A percentile compares a stretch with the other conserved stretches of the same genome.
These are phyloP conservation scores for Cygnus atratus DNA, from an alignment of 2,113 vertebrate species.

Conservation along the genomic window DNA sequence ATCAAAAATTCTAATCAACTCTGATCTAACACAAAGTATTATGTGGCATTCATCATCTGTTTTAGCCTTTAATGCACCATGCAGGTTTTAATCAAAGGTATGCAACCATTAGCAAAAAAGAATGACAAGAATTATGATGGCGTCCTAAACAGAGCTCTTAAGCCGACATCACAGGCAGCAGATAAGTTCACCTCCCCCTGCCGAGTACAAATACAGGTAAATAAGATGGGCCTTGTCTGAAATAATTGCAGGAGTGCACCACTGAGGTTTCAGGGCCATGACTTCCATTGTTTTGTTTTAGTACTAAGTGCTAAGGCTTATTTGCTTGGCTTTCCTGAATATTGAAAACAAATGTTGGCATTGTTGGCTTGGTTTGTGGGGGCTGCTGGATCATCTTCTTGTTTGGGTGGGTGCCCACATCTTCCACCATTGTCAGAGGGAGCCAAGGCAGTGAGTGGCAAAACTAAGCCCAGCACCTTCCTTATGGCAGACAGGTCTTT, in stretches of 20 bases:
- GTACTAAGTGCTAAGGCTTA: neutral
- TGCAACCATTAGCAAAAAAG: conserved; percentile 72
- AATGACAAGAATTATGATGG: conserved; percentile 70
- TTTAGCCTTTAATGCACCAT: conserved; percentile 73
- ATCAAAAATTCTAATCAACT: conserved; percentile 80
- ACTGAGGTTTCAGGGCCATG: neutral
- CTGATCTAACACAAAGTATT: conserved; percentile 72
- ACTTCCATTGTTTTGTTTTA: conserved; percentile 24
- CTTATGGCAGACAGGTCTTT: neutral
- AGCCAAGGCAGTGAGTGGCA: neutral
- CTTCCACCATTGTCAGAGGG: neutral
- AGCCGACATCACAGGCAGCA: conserved; percentile 49
- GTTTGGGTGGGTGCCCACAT: fast-evolving
- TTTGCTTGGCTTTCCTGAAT: neutral
- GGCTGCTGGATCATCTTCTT: neutral
- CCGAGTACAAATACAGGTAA: conserved; percentile 23
- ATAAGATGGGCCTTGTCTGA: conserved; percentile 21
- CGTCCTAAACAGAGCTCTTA: conserved; percentile 49
- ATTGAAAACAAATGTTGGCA: conserved; percentile 45
- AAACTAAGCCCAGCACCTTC: neutral
- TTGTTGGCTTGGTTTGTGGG: neutral
- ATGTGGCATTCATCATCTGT: conserved; percentile 76
- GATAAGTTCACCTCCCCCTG: conserved; percentile 13
- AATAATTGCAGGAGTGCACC: conserved; percentile 46
- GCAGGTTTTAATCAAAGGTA: conserved; percentile 81